phyloP scores from a whole-genome alignment of 2,113 vertebrate genomes.

The Emydocephalus ijimae region DNA sequence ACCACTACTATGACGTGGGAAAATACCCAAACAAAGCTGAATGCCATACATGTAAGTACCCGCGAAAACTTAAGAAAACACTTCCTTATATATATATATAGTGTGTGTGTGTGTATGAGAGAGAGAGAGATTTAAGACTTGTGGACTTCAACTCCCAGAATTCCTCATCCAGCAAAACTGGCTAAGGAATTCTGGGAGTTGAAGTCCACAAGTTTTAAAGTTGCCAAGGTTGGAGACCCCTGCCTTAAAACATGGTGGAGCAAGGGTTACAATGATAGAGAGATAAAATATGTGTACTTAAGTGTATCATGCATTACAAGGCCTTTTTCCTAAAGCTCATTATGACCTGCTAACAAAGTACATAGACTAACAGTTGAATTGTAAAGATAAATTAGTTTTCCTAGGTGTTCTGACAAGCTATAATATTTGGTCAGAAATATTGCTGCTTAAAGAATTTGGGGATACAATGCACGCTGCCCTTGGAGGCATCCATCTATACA shows the following conservation, averaged over 20 bases:
- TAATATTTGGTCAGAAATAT: background rate
- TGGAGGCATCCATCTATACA: background rate
- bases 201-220: too few species aligned
- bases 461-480: background rate
- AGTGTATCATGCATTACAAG: background rate
- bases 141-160: too few species aligned
- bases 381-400: background rate
- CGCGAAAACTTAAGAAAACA: too few species aligned
- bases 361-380: background rate
- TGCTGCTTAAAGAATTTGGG: background rate
- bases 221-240: too few species aligned
- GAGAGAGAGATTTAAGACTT: too few species aligned
- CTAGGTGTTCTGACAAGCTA: background rate
- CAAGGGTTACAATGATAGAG: background rate
- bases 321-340: background rate
- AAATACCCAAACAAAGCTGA: too few species aligned
- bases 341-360: background rate
- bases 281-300: background rate
- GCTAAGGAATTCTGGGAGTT: too few species aligned
- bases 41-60: too few species aligned
- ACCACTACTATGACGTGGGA: too few species aligned
- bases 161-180: too few species aligned
- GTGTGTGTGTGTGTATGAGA: too few species aligned
- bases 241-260: background rate
- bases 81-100: too few species aligned